Evolutionary conservation across 1,140 invertebrate genomes (phyloP), one percentile per base, ranked within the genome.

Genomic region (Penaeus indicus): DNA sequence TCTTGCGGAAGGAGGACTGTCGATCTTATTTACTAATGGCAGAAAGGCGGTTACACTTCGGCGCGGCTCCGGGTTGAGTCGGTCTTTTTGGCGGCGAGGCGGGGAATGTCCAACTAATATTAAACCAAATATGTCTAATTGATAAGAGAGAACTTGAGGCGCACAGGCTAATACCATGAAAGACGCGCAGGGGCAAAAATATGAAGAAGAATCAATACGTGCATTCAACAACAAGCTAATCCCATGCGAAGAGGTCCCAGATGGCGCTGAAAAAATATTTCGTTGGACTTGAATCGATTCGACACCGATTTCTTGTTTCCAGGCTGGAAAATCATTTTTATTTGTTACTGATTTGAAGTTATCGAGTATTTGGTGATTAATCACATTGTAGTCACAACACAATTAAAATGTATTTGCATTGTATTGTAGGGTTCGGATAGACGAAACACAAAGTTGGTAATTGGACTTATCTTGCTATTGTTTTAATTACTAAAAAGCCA

Each of bases 121-220:
- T 88, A 88, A 88, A 88, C 79, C 81, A 88, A 88, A 88, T 88
- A 88, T 88, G 86, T 88, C 86, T 88, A 88, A 88, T 88, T 88
- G 86, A 88, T 54, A 82, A 79, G 75, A 77, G 87, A 83, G 87
- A 88, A 84, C 69, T 78, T 84, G 81, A 84, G 87, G 82, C 81
- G 79, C 79, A 63, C 62, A 60, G 87, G 81, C 81, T 88, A 88
- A 88, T 88, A 81, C 87, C 87, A 67, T 84, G 80, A 84, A 84
- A 88, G 87, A 88, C 81, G 87, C 60, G 62, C 27, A 47, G 64
- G 38, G 47, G 16, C 60, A 84, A 84, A 83, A 78, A 78, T 83
- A 75, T 80, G 22, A 25, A 60, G 82, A 77, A 78, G 87, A 88
- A 84, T 88, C 87, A 88, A 88, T 88, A 88, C 80, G 87, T 88